Conservation (phyloP, 2,888 invertebrate genomes). For the Temnothorax unifasciatus region DNA sequence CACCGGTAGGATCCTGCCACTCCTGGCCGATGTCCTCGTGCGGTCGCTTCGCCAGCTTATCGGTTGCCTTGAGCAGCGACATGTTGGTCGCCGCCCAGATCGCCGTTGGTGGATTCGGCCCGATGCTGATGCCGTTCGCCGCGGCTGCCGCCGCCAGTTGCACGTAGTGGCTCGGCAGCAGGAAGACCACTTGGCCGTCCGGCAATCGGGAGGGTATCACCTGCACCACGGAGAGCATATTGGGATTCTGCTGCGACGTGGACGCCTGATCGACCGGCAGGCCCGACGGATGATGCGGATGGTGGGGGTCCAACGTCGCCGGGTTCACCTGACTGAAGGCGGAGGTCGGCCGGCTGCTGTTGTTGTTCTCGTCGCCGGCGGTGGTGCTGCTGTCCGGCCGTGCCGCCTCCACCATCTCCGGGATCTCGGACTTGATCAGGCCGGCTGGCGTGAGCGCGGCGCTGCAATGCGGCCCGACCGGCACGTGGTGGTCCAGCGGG, state of each 20-base stretch:
- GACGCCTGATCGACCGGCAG: constrained; percentile 75
- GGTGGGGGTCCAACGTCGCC: constrained; percentile 77
- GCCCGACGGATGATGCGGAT: constrained; percentile 68
- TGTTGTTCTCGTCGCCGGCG: constrained; percentile 86
- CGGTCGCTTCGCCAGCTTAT: constrained; percentile 83
- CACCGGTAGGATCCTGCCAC: constrained; percentile 78
- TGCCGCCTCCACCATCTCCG: constrained; percentile 81
- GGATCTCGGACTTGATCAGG: constrained; percentile 77
- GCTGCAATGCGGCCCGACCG: constrained; percentile 86
- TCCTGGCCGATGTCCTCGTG: constrained; percentile 80
- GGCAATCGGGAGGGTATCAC: constrained; percentile 88
- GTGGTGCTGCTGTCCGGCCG: constrained; percentile 86
- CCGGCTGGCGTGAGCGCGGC: constrained; percentile 75
- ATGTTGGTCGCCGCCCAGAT: constrained; percentile 85
- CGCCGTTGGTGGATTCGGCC: constrained; percentile 85
- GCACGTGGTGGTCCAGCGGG: constrained; percentile 81
- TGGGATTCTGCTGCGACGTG: constrained; percentile 82
- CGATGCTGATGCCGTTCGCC: constrained; percentile 85
- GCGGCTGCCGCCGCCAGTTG: constrained; percentile 88
- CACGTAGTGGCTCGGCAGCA: constrained; percentile 89
- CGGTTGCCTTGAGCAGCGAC: constrained; percentile 84
- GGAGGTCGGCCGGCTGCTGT: constrained; percentile 84
- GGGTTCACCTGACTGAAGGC: constrained; percentile 81
- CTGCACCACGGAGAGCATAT: constrained; percentile 86
- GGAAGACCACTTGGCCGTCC: constrained; percentile 89